Conservation (phyloP, 1,140 invertebrate species). For the Meloidogyne floridensis region DNA sequence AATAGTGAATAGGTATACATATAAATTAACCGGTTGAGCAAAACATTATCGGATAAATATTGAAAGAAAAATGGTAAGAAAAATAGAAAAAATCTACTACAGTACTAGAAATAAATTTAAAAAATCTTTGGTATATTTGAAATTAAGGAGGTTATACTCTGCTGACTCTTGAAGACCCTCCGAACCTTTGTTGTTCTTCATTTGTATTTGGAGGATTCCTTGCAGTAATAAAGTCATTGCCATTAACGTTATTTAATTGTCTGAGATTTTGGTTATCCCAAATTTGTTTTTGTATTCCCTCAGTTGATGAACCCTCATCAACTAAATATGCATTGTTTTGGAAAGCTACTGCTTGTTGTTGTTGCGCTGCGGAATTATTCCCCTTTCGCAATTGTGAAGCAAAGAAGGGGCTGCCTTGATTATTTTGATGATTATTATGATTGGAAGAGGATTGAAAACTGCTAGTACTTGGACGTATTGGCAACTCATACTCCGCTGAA, state of each 20-base stretch:
- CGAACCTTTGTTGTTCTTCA: constrained; percentile 2
- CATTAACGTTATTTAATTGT: not conserved
- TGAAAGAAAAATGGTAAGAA: not conserved
- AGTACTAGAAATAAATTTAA: too few species aligned
- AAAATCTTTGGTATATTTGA: too few species aligned
- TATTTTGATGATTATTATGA: not conserved
- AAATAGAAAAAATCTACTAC: too few species aligned
- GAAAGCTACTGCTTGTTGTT: not conserved
- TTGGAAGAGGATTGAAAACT: not conserved
- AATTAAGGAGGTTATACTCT: not conserved
- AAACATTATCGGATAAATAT: not conserved
- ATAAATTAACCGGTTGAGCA: not conserved
- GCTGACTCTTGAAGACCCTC: constrained; percentile 20
- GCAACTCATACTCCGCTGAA: not conserved
- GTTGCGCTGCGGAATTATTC: not conserved
- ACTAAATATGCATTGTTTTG: not conserved
- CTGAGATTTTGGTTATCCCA: not conserved
- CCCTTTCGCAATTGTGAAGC: not conserved
- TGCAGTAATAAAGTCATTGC: not conserved
- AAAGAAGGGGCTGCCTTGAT: not conserved
- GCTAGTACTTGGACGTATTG: not conserved
- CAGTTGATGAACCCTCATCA: not conserved
- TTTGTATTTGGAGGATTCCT: not conserved
- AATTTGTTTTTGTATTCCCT: not conserved
- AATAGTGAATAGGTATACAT: not conserved